Conservation (phyloP, 2,888 invertebrate genomes). For the Rhaphigaster nebulosa region DNA sequence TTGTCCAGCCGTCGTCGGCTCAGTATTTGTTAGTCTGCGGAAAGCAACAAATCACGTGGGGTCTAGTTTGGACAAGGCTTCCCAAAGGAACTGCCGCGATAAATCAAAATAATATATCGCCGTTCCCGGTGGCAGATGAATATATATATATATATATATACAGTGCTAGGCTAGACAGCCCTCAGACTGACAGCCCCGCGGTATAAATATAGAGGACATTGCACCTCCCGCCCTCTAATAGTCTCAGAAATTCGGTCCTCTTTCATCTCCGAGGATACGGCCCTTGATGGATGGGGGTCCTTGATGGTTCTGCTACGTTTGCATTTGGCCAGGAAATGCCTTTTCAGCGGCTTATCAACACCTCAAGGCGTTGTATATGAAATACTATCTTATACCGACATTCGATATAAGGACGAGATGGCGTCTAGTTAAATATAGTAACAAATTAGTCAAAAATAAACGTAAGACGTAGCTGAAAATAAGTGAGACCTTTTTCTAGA, state of each 20-base stretch:
- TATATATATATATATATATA: background rate
- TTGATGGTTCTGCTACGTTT: background rate
- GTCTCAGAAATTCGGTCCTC: background rate
- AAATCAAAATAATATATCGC: slow-evolving; percentile 30
- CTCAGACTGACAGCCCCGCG: slow-evolving; percentile 2
- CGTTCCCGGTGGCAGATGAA: slow-evolving; percentile 17
- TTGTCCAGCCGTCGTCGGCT: background rate
- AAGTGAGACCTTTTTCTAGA: no score
- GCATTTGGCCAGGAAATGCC: background rate
- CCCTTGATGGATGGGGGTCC: background rate
- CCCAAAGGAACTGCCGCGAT: background rate
- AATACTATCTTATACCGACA: background rate
- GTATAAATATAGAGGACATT: slow-evolving; percentile 15
- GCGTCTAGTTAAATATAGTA: no score
- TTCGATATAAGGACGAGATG: no score
- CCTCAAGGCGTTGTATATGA: background rate
- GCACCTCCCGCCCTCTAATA: background rate
- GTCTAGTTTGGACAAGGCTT: background rate
- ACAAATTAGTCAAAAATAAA: no score
- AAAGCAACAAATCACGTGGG: background rate
- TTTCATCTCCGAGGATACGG: background rate
- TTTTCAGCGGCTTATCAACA: background rate
- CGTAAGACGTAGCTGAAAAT: no score
- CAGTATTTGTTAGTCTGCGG: background rate
- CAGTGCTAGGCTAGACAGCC: background rate